These are phyloP conservation scores for Thinocorus orbignyianus DNA, from an alignment of 2,113 vertebrate species.

Conservation along the genomic window DNA sequence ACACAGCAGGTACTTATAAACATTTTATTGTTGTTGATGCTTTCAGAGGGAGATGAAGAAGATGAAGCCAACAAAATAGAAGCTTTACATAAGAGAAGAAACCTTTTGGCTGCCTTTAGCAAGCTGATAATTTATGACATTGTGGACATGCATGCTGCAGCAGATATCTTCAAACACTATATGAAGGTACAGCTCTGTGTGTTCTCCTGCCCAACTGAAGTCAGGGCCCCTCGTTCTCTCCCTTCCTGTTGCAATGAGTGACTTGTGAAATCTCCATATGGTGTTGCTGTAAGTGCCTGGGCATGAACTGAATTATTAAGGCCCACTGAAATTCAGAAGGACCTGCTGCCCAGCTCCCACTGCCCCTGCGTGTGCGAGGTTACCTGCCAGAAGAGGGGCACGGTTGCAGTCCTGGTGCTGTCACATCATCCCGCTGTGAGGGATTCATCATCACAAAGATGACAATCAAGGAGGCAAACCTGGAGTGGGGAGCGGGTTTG, in stretches of 20 bases:
- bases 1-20: background rate
- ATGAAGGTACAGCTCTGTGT: slow-evolving; percentile 88
- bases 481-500: background rate
- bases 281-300: background rate
- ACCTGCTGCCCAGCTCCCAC: background rate
- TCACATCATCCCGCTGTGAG: background rate
- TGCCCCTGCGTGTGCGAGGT: background rate
- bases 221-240: background rate
- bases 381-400: background rate
- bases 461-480: background rate
- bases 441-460: background rate
- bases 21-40: background rate
- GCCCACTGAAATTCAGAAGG: background rate
- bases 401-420: background rate
- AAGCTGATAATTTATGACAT: slow-evolving; percentile 99
- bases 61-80: slow-evolving; percentile 99
- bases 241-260: background rate
- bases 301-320: background rate
- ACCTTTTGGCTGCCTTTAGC: slow-evolving; percentile 95
- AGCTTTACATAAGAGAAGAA: slow-evolving; percentile 97
- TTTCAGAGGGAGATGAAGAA: slow-evolving; percentile 96
- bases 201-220: background rate
- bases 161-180: slow-evolving; percentile 99
- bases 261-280: background rate
- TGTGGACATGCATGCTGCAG: slow-evolving; percentile 97